Percentiles rank a stretch among this genome's conserved stretches.
phyloP scores from a whole-genome alignment of 2,888 invertebrate genomes.

The Trileptium ribeirensis region DNA sequence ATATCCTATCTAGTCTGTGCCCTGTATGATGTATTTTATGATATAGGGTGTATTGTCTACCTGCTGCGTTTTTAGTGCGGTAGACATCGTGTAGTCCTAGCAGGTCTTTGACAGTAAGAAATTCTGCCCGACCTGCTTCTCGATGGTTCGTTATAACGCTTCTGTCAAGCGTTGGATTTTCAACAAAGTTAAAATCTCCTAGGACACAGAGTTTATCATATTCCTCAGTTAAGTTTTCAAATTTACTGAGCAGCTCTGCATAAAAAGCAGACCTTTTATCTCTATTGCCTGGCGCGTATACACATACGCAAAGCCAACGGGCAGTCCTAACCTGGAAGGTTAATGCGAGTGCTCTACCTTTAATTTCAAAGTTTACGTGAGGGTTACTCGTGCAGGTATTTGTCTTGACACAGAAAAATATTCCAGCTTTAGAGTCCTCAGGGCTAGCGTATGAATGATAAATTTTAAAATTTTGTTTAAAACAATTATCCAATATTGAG shows the following conservation, averaged over 20 bases:
- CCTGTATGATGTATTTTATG: background rate
- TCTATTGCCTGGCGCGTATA: conserved; percentile 1
- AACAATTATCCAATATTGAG: background rate
- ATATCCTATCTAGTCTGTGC: conserved; percentile 1
- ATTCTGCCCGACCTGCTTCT: background rate
- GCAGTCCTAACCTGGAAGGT: too few species aligned
- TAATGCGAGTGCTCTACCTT: background rate
- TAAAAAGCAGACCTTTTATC: background rate
- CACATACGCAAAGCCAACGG: background rate
- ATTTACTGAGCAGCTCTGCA: background rate
- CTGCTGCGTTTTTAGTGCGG: background rate
- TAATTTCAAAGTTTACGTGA: background rate
- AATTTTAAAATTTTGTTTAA: background rate
- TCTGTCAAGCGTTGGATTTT: background rate
- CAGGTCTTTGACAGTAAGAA: background rate
- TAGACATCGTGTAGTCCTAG: background rate
- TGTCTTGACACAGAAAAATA: background rate
- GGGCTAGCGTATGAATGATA: background rate
- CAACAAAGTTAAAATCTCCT: conserved; percentile 9
- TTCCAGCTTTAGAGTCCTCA: background rate
- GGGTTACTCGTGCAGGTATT: background rate
- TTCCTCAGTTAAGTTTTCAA: background rate
- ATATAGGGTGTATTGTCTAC: background rate
- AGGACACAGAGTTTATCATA: background rate
- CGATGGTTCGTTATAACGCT: background rate